phyloP scores from a whole-genome alignment of 1,140 invertebrate genomes.

The Holotrichia oblita region DNA sequence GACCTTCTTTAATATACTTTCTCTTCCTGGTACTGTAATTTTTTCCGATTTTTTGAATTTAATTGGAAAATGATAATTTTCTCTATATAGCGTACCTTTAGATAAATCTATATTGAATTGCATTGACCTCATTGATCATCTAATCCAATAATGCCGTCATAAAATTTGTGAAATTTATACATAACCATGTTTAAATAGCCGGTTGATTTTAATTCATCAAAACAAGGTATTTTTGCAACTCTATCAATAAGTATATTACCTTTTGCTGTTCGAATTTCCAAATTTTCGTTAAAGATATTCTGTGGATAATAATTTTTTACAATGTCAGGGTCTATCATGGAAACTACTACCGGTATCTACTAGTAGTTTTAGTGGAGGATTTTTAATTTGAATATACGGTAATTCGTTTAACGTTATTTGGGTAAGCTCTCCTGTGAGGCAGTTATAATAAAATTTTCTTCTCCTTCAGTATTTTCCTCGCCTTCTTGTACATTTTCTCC shows the following conservation, averaged over 20 bases:
- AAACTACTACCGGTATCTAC: too few relatives aligned
- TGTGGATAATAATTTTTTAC: conserved; percentile 15
- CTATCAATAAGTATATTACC: conserved; percentile 16
- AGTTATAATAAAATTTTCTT: conserved; percentile 13
- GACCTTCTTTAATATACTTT: not conserved
- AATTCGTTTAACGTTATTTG: not conserved
- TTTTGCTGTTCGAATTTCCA: conserved; percentile 31
- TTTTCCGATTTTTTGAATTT: conserved; percentile 1
- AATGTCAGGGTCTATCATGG: conserved; percentile 7
- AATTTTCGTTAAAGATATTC: conserved; percentile 4
- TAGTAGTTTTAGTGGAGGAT: not conserved
- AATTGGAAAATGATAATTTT: conserved; percentile 2
- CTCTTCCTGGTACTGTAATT: not conserved
- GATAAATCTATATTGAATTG: conserved; percentile 3
- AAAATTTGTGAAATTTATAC: conserved; percentile 26
- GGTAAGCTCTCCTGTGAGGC: not conserved
- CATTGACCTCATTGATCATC: conserved; percentile 17
- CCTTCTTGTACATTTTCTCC: not conserved
- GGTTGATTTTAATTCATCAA: not conserved
- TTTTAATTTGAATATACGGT: conserved; percentile 4
- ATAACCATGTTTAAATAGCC: conserved; percentile 15
- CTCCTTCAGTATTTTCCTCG: not conserved
- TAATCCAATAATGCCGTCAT: conserved; percentile 29
- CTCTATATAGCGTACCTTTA: not conserved
- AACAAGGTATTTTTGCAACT: conserved; percentile 13